Base-by-base conservation (phyloP, 2,888 invertebrate species). In the Chaitophorus viminalis region DNA sequence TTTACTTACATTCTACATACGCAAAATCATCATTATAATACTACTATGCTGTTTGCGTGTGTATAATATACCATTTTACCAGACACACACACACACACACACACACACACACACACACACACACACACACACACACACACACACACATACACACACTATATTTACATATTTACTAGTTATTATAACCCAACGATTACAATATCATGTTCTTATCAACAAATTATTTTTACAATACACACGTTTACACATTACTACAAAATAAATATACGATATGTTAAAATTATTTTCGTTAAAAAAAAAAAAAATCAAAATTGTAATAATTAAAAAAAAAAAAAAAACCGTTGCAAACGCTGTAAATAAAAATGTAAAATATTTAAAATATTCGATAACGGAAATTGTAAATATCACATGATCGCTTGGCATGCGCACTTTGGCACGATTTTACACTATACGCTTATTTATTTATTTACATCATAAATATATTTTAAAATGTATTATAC, bases 261-360 rank as follows among this genome's bases (percentile, higher is more conserved):
- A 70, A 29, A 46, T 9, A 60, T 21, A 46, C 33, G 31, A 36
- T 54, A n/a, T 82, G 46, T 29, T 70, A 29, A 31, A 3, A 74
- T 18, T 25, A 52, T 9, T 17, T 60, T 25, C 8, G 77, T 39
- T 39, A n/a, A 75, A 31, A 39, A 54, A 65, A 52, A 72, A 31
- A 78, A 54, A 65, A 46, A 8, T 3, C 3, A 52, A 81, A 36
- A 31, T 75, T 75, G 65, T 75, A 84, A 77, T 33, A 78, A 76
- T 17, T 5, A 36, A 9, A 46, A 76, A 46, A 46, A 76, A 33
- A 25, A 25, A n/a, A 82, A 83, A 83, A 60, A 6, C 17, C 68
- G 36, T 52, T 46, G n/a, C 21, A 54, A 88, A 72, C 29, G 65
- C 75, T 76, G 75, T 89, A 87, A 89, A 82, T 87, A 82, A 89